Evolutionary conservation across 92 coral and sea anemone species (phyloP).

Genomic region (Parazoanthus swiftii): DNA sequence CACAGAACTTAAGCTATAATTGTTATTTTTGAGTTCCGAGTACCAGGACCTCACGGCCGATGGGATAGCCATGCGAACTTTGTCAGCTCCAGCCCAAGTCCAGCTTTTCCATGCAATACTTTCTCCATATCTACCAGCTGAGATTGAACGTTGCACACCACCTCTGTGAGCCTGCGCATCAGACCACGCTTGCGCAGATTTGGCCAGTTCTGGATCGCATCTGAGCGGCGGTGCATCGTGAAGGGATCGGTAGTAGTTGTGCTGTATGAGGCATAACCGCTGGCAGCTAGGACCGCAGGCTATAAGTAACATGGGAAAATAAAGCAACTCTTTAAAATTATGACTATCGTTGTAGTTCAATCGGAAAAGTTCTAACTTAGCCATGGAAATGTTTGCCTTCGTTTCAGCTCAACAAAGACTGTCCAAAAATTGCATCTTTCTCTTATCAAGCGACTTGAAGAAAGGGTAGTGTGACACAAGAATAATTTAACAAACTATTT

Average conservation of each 20-base stretch:
- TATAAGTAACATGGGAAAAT: neutral
- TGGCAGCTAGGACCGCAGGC: conserved; percentile 82
- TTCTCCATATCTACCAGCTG: conserved; percentile 42
- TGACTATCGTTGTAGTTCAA: no score
- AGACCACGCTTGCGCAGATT: conserved; percentile 78
- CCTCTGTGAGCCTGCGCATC: conserved; percentile 60
- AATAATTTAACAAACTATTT: no score
- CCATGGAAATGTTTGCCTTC: no score
- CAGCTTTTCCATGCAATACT: conserved; percentile 76
- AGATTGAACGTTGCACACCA: conserved; percentile 37
- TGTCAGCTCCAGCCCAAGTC: conserved; percentile 63
- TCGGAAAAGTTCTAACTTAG: no score
- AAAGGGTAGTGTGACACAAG: no score
- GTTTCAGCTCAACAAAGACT: no score
- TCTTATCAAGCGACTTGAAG: no score
- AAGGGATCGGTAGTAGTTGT: conserved; percentile 74
- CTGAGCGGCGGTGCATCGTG: conserved; percentile 73
- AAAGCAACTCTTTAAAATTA: no score
- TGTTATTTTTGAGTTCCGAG: conserved; percentile 42
- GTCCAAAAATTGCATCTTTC: no score
- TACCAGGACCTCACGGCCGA: conserved; percentile 72
- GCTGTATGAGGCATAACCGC: conserved; percentile 68
- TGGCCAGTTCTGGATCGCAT: conserved; percentile 84
- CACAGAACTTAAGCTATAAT: neutral
- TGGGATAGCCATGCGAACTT: conserved; percentile 55